Base-by-base conservation (phyloP, 2,888 invertebrate genomes). In the Drosophila borborema region DNA sequence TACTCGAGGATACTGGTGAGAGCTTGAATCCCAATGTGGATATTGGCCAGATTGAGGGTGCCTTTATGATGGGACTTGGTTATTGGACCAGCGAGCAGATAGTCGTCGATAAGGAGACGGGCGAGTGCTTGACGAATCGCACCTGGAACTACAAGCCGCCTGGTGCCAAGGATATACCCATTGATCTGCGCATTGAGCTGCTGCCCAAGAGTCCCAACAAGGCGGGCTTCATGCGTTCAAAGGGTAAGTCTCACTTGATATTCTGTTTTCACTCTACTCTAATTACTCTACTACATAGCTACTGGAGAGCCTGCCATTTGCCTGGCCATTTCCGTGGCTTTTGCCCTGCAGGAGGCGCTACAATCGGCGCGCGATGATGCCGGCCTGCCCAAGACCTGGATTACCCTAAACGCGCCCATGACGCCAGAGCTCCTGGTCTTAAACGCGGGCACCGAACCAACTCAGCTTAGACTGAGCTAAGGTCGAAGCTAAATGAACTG, bases 61-160 rank as follows among this genome's bases (percentile, higher is more conserved):
- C 96, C 0, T 97, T 96, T 78, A 93, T 96, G 0, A 96, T 96
- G 96, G 96, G 94, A 43, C 92, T 94, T 10, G 98, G 98, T 2
- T 96, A 96, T 83, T 97, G 95, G 95, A 96, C 96, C 0, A 94
- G 94, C 0, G 97, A 98, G 89, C 95, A 96, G 77, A 90, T 96
- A 23, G 92, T 95, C 0, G 96, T 95, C 69, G 95, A 96, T 77
- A 92, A 94, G 5, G 90, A 93, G 10, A 95, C 95, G 6, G 97
- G 97, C 0, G 94, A 94, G 79, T 91, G 97, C 5, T 93, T 96
- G 8, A 97, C 97, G 1, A 95, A 96, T 82, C 94, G 96, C 58
- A 97, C 97, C 3, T 98, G 97, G 97, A 96, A 94, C 58, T 97
- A 97, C 86, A 96, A 96, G 83, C 95, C 96, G 3, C 96, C 97